phyloP scores from a whole-genome alignment of 2,888 invertebrate genomes.

The Osedax fenrisi region DNA sequence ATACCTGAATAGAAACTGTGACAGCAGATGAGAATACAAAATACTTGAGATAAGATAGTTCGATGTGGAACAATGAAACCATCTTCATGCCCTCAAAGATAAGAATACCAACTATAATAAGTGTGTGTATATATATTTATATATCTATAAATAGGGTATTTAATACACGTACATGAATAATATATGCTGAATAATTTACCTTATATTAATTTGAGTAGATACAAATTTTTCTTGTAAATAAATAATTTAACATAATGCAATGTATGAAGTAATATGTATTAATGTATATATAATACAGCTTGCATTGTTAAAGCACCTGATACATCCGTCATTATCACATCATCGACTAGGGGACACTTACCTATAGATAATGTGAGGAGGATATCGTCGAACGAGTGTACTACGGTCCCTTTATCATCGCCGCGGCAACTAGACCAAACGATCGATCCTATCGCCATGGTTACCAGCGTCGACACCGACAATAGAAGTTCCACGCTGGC shows the following conservation, averaged over 20 bases:
- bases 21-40: background rate
- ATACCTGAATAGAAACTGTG: background rate
- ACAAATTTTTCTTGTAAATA: no score
- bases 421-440: background rate
- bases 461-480: background rate
- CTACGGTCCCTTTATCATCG: background rate
- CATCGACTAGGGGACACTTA: no score
- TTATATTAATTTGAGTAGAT: no score
- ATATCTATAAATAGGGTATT: no score
- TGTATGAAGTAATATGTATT: no score
- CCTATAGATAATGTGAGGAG: background rate
- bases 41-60: background rate
- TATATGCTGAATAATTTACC: no score
- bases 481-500: background rate
- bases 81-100: background rate
- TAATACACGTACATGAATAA: no score
- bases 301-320: no score
- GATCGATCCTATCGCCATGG: background rate
- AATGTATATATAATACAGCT: no score
- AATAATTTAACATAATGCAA: no score
- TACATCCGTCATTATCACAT: no score
- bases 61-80: background rate
- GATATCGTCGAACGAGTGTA: background rate
- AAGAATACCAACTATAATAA: background rate
- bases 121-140: no score